phyloP scores from a whole-genome alignment of 2,797 vertebrate genomes.

The Acanthopagrus latus region DNA sequence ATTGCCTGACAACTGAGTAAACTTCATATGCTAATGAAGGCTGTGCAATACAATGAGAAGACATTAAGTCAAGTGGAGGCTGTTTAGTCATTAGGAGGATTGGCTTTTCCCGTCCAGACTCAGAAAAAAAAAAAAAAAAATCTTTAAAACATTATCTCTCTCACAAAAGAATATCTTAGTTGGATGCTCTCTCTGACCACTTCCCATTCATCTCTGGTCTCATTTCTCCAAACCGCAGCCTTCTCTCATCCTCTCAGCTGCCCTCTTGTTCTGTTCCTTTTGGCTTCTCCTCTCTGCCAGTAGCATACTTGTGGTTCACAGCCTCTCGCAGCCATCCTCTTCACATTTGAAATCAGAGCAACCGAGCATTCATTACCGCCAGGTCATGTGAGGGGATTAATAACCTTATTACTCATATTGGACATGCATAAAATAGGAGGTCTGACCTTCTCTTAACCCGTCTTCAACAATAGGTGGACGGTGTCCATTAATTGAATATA shows the following conservation, averaged over 20 bases:
- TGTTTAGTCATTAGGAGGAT: background rate
- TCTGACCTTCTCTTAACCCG: constrained; percentile 75
- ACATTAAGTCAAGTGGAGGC: background rate
- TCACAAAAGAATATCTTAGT: background rate
- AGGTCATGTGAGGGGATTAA: constrained; percentile 75
- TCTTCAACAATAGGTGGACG: constrained; percentile 62
- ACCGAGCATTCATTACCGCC: constrained; percentile 64
- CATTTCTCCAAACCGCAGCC: constrained; percentile 6
- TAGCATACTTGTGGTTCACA: constrained; percentile 29
- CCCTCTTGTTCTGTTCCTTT: constrained; percentile 18
- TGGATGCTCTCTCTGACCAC: background rate
- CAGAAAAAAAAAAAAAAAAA: background rate
- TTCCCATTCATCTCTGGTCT: constrained; percentile 2
- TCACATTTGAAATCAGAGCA: constrained; percentile 47
- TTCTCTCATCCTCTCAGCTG: background rate
- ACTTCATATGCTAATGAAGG: background rate
- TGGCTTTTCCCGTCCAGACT: background rate
- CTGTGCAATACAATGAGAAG: background rate
- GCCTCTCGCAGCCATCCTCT: constrained; percentile 15
- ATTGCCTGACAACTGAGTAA: background rate
- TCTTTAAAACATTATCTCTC: constrained; percentile 1
- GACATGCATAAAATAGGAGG: constrained; percentile 73
- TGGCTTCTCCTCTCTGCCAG: constrained; percentile 23
- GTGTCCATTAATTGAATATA: constrained; percentile 71
- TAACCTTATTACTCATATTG: constrained; percentile 76